These are phyloP conservation scores for Salpingus planirostris DNA, from an alignment of 2,888 invertebrate genomes.

Conservation along the genomic window DNA sequence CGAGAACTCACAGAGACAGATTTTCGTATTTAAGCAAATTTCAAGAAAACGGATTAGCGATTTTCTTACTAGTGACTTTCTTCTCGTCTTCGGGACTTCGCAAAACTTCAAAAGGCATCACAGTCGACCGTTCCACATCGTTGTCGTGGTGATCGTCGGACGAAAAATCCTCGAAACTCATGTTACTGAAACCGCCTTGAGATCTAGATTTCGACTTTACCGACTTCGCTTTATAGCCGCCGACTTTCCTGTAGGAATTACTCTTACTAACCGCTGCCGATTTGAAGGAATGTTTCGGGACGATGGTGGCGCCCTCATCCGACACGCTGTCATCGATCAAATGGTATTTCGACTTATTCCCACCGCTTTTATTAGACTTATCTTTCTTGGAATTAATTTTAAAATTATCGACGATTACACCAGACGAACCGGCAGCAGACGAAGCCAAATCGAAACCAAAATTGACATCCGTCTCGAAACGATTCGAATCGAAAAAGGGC, in stretches of 20 bases:
- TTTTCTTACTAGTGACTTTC: constrained; percentile 42
- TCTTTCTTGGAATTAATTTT: constrained; percentile 4
- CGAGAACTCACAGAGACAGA: no score
- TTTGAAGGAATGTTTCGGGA: no score
- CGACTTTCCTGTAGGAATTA: constrained; percentile 27
- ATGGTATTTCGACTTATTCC: constrained; percentile 45
- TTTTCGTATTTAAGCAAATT: constrained; percentile 3
- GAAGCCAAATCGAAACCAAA: not conserved
- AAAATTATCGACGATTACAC: no score
- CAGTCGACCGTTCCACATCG: constrained; percentile 38
- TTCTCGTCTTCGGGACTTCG: constrained; percentile 46
- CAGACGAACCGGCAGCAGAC: not conserved
- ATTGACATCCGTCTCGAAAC: not conserved
- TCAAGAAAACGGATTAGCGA: constrained; percentile 48
- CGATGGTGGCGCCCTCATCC: constrained; percentile 31
- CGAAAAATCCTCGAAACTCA: constrained; percentile 68
- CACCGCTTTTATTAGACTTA: constrained; percentile 36
- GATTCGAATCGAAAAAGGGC: no score
- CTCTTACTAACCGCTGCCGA: constrained; percentile 27
- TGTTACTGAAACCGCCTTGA: constrained; percentile 58
- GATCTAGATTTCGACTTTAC: constrained; percentile 25
- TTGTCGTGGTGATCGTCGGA: constrained; percentile 57
- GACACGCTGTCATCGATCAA: constrained; percentile 43
- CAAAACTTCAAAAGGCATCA: constrained; percentile 57
- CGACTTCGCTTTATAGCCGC: constrained; percentile 27